Conservation (phyloP, 2,113 vertebrate species). For the Thunnus thynnus region DNA sequence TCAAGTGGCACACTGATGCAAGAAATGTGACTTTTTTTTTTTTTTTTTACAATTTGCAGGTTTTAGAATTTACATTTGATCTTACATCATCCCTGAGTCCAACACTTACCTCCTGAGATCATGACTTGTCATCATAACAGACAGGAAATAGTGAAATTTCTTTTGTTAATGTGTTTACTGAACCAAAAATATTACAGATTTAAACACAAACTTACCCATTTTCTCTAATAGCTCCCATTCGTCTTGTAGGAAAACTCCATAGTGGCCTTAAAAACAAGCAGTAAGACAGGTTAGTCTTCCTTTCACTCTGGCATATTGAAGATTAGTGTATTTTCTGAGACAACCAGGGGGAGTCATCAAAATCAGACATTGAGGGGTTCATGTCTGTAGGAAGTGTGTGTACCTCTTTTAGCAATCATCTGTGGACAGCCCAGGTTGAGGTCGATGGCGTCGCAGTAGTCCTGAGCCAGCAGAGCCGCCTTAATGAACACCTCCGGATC, state of each 20-base stretch:
- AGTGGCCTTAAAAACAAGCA: conserved; percentile 87
- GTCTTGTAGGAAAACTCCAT: conserved; percentile 96
- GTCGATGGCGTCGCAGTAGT: conserved; percentile 95
- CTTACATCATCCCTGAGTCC: background rate
- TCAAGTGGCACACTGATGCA: background rate
- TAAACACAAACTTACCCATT: conserved; percentile 88
- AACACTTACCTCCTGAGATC: background rate
- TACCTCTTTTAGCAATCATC: conserved; percentile 99
- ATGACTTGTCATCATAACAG: no score
- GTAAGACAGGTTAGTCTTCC: background rate
- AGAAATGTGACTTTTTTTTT: no score
- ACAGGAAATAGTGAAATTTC: background rate
- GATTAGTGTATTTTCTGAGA: background rate
- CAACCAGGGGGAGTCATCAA: background rate
- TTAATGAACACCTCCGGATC: conserved; percentile 96
- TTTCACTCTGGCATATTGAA: background rate
- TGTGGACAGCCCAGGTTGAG: conserved; percentile 97
- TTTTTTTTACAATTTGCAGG: background rate
- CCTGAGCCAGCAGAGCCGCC: conserved; percentile 93
- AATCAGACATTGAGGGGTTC: background rate
- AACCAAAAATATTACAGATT: background rate
- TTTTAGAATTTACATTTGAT: background rate
- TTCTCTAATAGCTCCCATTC: conserved; percentile 95
- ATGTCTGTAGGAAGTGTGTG: background rate
- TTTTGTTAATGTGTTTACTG: background rate